Evolutionary conservation across 2,888 invertebrate species (phyloP), one percentile per base, ranked within the genome.

Genomic region (Hydraecia micacea): DNA sequence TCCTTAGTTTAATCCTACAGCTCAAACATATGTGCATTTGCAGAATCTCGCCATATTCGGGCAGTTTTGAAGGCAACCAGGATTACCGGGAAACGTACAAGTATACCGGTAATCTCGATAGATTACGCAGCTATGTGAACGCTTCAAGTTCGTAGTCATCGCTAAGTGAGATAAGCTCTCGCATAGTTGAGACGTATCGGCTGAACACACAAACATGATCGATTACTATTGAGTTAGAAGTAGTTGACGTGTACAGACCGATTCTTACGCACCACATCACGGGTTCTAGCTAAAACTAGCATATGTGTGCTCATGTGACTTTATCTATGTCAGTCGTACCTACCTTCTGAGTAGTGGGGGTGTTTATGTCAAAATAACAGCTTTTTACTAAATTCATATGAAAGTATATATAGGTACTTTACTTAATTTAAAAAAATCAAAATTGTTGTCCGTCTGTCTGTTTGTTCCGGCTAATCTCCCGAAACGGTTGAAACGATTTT

Each of bases 161-260:
- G 58, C 46, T 46, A 32, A 76, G 46, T 58, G 66, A 36, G 77
- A 58, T 77, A 78, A 77, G 58, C 58, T 58, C 55, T 36, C 58
- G 36, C 77, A 46, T 28, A 49, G 77, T 77, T 28, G 28, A 36
- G 32, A 36, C 25, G 25, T 49, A 3, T 21, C 28, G 8, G 6
- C 21, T 18, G 55, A 67, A 58, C 67, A 58, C 66, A 66, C 25
- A 28, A 63, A 28, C 13, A 28, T 13, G 28, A 46, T 28, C 28
- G 36, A 55, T 46, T 65, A 46, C 15, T 39, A 39, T 66, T 28
- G 21, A 77, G 21, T 46, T 55, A 32, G 11, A n/a, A 32, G n/a
- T 65, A 55, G 32, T n/a, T 42, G 32, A 15, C 21, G 42, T 21
- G n/a, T 21, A 52, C 13, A 15, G 25, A 18, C 11, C 15, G 13